Evolutionary conservation across 1,140 invertebrate genomes (phyloP), one percentile per base, ranked within the genome.

Genomic region (Lethrus apterus): DNA sequence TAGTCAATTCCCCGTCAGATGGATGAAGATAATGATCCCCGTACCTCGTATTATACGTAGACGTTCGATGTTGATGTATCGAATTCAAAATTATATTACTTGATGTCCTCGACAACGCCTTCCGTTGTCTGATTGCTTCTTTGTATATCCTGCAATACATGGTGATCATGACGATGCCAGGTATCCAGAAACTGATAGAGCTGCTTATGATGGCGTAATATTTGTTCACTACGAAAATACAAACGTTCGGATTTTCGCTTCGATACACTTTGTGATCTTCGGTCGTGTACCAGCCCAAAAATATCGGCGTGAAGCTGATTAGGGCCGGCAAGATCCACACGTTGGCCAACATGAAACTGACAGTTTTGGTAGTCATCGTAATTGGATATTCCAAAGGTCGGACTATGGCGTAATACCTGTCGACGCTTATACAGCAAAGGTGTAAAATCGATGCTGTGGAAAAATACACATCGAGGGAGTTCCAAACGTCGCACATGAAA

Each of bases 261-360:
- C 84, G 73, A 51, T 78, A 77, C 11, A 78, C 68, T 45, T 84
- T 67, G 61, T 93, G 82, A 23, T 89, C 82, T 11, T 78, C 75
- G 1, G 89, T 90, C 0, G 89, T 90, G 63, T 92, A 92, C 86
- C 89, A 91, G 2, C 88, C 89, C 63, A 85, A 81, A 63, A 97
- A 95, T 31, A 98, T 93, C 0, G 95, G 93, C 31, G 93, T 88
- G 61, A 98, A 93, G 46, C 92, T 95, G 48, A 98, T 94, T 21
- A 93, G 74, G 1, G 89, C 83, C 0, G 93, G 91, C 32, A 91
- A 72, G 4, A 89, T 67, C 95, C 95, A 98, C 0, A 94, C 90
- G 32, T 85, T 80, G 7, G 83, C 81, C 2, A 89, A 65, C 83
- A 87, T 87, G 51, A 86, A 83, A 2, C 76, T 79, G 0, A 97